A percentile compares a stretch with the other conserved stretches of the same genome.
phyloP scores from a whole-genome alignment of 2,797 vertebrate genomes.

The Phalanger gymnotis region DNA sequence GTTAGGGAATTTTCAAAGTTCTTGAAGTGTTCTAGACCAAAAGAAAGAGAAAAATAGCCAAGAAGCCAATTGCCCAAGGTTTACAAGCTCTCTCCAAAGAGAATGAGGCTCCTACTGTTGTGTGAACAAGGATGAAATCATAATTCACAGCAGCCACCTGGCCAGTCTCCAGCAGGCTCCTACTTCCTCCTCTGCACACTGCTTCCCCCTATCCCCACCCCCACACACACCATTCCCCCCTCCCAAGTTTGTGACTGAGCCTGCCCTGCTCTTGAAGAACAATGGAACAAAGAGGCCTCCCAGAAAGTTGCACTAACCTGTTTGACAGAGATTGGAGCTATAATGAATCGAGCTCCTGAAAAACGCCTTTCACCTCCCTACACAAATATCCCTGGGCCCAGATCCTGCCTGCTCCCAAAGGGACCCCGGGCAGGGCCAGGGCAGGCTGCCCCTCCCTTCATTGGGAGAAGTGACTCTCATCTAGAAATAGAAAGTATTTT shows the following conservation, averaged over 20 bases:
- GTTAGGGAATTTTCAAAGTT: fast-evolving
- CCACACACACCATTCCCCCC: not conserved
- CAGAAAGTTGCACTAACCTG: constrained; percentile 73
- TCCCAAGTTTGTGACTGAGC: constrained; percentile 47
- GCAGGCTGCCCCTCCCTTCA: not conserved
- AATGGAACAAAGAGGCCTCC: constrained; percentile 75
- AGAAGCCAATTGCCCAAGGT: constrained; percentile 21
- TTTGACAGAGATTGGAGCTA: constrained; percentile 72
- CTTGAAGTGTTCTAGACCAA: not conserved
- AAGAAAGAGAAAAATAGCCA: not conserved
- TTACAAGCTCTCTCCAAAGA: constrained; percentile 49
- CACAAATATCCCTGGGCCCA: constrained; percentile 70
- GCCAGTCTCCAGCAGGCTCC: constrained; percentile 55
- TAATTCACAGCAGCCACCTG: constrained; percentile 40
- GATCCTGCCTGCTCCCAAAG: constrained; percentile 33
- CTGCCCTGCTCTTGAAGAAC: constrained; percentile 65
- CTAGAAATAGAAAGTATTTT: not conserved
- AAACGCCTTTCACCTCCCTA: constrained; percentile 67
- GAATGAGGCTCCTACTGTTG: constrained; percentile 4
- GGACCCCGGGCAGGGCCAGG: constrained; percentile 69
- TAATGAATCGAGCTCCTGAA: constrained; percentile 71
- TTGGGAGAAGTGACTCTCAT: not conserved
- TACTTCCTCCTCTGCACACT: not conserved
- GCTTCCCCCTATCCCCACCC: not conserved
- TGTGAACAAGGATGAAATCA: constrained; percentile 45